A percentile compares a stretch with the other conserved stretches of the same genome.
Evolutionary conservation across 1,140 invertebrate genomes (phyloP).

Genomic region (Dysdera silvatica): DNA sequence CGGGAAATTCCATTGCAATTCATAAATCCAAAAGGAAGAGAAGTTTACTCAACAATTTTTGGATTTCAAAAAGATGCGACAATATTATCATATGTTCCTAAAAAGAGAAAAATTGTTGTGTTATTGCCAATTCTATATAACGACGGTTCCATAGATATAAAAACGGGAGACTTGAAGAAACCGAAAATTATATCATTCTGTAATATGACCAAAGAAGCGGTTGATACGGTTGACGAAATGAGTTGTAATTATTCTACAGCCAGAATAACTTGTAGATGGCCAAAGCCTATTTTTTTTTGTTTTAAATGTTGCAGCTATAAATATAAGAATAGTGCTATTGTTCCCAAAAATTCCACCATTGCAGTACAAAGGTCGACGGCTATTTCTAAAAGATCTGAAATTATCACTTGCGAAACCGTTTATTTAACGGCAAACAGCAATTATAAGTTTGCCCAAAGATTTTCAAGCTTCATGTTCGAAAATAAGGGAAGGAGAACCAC

Average conservation of each 20-base stretch:
- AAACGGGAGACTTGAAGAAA: constrained; percentile 33
- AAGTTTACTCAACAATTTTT: constrained; percentile 20
- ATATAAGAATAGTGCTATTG: constrained; percentile 4
- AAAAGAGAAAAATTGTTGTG: constrained; percentile 33
- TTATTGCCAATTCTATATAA: constrained; percentile 32
- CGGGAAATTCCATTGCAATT: constrained; percentile 27
- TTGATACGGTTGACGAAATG: constrained; percentile 46
- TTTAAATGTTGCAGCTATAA: constrained; percentile 27
- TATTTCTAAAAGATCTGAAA: background rate
- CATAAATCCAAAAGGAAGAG: constrained; percentile 1
- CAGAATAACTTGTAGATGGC: constrained; percentile 41
- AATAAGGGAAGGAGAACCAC: too few relatives aligned
- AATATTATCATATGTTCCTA: constrained; percentile 31
- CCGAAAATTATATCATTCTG: constrained; percentile 44
- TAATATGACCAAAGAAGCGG: constrained; percentile 46
- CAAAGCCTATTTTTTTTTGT: constrained; percentile 27
- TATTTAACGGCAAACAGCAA: too few relatives aligned
- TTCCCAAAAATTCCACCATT: background rate
- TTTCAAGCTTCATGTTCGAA: too few relatives aligned
- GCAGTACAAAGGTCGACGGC: background rate
- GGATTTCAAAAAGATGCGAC: constrained; percentile 22
- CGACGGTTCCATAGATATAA: constrained; percentile 23
- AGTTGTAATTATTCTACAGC: constrained; percentile 37
- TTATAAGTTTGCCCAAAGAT: too few relatives aligned
- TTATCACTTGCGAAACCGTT: too few relatives aligned